Evolutionary conservation across 2,797 vertebrate species (phyloP), one percentile per base, ranked within the genome.

Genomic region (Neosilurus hyrtlii): DNA sequence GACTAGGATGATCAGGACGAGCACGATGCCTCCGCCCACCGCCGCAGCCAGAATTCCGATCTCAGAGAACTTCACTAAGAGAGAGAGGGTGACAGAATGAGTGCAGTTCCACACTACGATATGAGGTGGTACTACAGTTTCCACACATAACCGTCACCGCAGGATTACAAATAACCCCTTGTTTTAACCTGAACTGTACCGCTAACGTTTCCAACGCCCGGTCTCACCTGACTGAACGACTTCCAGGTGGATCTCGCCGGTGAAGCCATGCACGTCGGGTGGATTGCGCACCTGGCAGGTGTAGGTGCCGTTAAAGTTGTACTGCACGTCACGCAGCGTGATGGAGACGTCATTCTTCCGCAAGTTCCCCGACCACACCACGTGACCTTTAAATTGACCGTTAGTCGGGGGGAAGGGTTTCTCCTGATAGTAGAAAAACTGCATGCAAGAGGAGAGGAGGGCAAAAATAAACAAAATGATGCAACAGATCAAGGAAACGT

Each of bases 241-340:
- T 22, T 84, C 92, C 52, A 99, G 91, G 1, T 78, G 26, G 87
- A 95, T 93, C 88, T 97, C 94, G 20, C 96, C 95, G 0, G 92
- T 89, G 0, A 81, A 86, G 78, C 96, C 96, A 0, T 96, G 95
- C 0, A 96, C 93, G 2, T 99, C 97, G 84, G 8, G 97, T 88
- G 0, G 93, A 91, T 99, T 99, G 87, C 89, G 94, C 89, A 99
- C 96, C 70, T 95, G 95, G 87, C 97, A 99, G 86, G 88, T 93
- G 90, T 93, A 98, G 0, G 97, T 99, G 7, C 97, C 97, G 0
- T 99, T 99, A 89, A 97, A 97, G 0, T 84, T 93, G 37, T 95
- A 94, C 85, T 92, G 93, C 83, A 97, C 92, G 49, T 94, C 87
- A 63, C 91, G 94, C 82, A 99, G 89, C 0, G 94, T 78, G 88